A percentile compares a stretch with the other conserved stretches of the same genome.
Conservation (phyloP, 2,888 invertebrate species). For the Aelia acuminata region DNA sequence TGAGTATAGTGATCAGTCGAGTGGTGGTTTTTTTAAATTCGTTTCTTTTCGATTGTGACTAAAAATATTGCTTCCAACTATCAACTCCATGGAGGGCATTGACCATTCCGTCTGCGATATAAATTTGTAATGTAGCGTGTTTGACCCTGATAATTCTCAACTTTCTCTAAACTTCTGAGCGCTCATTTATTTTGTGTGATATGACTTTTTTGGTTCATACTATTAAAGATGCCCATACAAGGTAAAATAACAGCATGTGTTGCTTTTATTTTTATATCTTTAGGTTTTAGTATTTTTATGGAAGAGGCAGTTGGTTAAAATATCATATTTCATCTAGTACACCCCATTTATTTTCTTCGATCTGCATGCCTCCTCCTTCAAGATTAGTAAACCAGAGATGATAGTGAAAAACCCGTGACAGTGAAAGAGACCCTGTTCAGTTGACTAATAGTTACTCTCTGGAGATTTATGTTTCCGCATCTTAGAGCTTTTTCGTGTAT, state of each 20-base stretch:
- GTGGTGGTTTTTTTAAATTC: no score
- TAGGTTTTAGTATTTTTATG: no score
- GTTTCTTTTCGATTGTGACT: no score
- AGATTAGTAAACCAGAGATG: slow-evolving; percentile 13
- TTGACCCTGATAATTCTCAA: not conserved
- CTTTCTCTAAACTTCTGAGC: not conserved
- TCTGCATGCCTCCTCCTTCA: not conserved
- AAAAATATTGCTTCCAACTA: not conserved
- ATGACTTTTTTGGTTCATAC: no score
- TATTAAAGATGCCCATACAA: no score
- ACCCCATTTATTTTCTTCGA: not conserved
- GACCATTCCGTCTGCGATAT: not conserved
- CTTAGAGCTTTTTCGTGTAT: slow-evolving; percentile 18
- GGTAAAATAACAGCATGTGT: no score
- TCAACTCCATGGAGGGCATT: not conserved
- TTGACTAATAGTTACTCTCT: slow-evolving; percentile 40
- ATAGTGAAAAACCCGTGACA: not conserved
- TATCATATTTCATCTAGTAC: not conserved
- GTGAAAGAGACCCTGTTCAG: not conserved
- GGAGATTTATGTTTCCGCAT: not conserved
- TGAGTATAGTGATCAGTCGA: no score
- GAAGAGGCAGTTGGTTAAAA: not conserved
- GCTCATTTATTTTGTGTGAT: not conserved
- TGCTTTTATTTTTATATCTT: no score
- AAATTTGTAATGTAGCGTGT: not conserved